Percentiles rank a stretch among this genome's conserved stretches.
Conservation (phyloP, 2,888 invertebrate species). For the Noctua fimbriata region DNA sequence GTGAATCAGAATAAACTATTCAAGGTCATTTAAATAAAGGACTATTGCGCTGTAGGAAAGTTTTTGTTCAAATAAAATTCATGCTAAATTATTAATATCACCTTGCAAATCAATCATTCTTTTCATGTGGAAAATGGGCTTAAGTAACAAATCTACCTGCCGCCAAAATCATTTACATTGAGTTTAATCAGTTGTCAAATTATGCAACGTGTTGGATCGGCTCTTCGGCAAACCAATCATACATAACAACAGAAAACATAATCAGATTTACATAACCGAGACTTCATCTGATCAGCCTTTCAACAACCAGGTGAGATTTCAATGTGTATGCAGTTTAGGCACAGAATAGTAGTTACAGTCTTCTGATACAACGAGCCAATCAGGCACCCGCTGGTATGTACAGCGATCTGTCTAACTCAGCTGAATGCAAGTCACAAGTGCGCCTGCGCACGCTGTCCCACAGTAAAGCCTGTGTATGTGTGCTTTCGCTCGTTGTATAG, state of each 20-base stretch:
- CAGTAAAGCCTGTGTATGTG: neutral
- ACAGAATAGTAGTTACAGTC: neutral
- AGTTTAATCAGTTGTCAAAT: neutral
- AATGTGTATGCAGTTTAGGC: slow-evolving; percentile 14
- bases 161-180: neutral
- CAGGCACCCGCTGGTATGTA: neutral
- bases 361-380: neutral
- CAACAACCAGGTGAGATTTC: slow-evolving; percentile 34
- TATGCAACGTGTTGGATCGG: neutral
- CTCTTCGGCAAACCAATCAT: neutral
- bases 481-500: neutral
- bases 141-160: slow-evolving; percentile 32
- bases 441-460: neutral
- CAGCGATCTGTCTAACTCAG: neutral
- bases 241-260: neutral
- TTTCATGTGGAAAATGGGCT: neutral
- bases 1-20: slow-evolving; percentile 2
- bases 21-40: slow-evolving; percentile 18
- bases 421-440: neutral
- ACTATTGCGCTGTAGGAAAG: neutral
- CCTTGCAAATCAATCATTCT: slow-evolving; percentile 30
- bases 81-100: slow-evolving; percentile 22
- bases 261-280: neutral
- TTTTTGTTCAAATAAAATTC: slow-evolving; percentile 4
- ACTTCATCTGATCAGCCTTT: neutral